Base-by-base conservation (phyloP, 37 sponge, comb jelly and placozoan genomes). In the Beroe forskalii region DNA sequence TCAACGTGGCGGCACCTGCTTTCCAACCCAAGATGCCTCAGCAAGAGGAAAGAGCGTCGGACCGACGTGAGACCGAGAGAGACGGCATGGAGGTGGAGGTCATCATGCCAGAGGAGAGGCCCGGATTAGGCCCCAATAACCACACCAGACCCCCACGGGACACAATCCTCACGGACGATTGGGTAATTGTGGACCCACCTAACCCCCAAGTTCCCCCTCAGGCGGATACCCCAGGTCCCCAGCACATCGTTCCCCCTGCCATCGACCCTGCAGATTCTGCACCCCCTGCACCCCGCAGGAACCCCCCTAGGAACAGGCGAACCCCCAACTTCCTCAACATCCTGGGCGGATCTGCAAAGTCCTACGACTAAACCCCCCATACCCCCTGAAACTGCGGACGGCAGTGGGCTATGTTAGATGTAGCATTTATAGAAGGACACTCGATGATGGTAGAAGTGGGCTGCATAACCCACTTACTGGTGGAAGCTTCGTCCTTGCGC, bases 41-140 rank as follows among this genome's bases (percentile, higher is more conserved):
- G 55, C 6, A 48, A 12, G 12, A 48, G 12, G 55, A 48, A 6
- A 48, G 12, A 12, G 6, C 6, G 6, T 48, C 55, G 55, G 55
- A 48, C 6, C 55, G 12, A 12, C 6, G 12, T 48, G 55, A 41
- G 30, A 80, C 6, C 19, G 55, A 80, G 40, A 44, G 55, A 42
- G 86, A 80, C 48, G 55, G 86, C 32, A 69, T 69, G 72, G 72
- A 69, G 72, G 33, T 80, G 44, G 86, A 80, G 44, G 55, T 80
- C 28, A 20, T 44, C 25, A 38, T 38, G 35, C 38, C 28, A 80
- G 38, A 32, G n/a, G 31, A 23, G 25, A 80, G n/a, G 55, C 55
- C 55, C 6, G 55, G 55, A 48, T 48, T 12, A 48, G 55, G 55
- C 55, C 55, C 55, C 55, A 48, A 48, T 12, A 48, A 48, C 55